Evolutionary conservation across 2,797 vertebrate species (phyloP).

Genomic region (Myripristis jacobus): DNA sequence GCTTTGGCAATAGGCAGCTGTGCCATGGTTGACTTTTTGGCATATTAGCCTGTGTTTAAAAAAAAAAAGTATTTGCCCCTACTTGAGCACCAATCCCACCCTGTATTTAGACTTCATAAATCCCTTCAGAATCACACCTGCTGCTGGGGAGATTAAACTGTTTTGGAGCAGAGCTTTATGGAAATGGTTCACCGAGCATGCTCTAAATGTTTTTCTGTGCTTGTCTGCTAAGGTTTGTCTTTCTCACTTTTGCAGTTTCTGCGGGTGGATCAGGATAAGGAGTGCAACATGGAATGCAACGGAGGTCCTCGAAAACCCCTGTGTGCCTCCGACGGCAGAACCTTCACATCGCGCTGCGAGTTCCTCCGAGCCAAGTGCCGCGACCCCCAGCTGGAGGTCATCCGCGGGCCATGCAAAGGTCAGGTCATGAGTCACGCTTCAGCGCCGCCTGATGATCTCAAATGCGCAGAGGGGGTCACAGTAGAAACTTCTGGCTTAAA

Average conservation of each 20-base stretch:
- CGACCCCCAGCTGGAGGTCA: conserved; percentile 95
- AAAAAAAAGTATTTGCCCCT: conserved; percentile 7
- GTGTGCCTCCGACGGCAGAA: conserved; percentile 95
- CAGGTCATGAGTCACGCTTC: conserved; percentile 81
- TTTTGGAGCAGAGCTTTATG: conserved; percentile 29
- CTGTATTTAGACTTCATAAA: conserved; percentile 29
- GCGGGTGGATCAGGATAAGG: conserved; percentile 95
- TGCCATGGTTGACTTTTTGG: conserved; percentile 2
- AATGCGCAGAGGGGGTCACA: conserved; percentile 59
- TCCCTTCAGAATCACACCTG: conserved; percentile 38
- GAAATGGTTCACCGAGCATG: conserved; percentile 39
- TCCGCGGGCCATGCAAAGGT: conserved; percentile 96
- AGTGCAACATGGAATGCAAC: conserved; percentile 92
- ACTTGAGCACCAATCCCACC: conserved; percentile 10
- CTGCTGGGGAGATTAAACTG: conserved; percentile 29
- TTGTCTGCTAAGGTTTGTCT: conserved; percentile 35
- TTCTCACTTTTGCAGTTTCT: conserved; percentile 86
- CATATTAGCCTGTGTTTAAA: conserved; percentile 13
- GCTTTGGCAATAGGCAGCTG: conserved; percentile 4
- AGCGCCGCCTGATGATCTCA: conserved; percentile 61
- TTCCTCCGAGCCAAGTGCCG: conserved; percentile 97
- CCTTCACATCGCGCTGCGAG: conserved; percentile 95
- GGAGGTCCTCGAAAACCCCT: conserved; percentile 89
- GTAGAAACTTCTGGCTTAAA: conserved; percentile 74
- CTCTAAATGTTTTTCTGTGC: conserved; percentile 32